Percentiles rank a stretch among this genome's conserved stretches.
These are phyloP conservation scores for Chloromyia formosa DNA, from an alignment of 2,888 invertebrate species.

Conservation along the genomic window DNA sequence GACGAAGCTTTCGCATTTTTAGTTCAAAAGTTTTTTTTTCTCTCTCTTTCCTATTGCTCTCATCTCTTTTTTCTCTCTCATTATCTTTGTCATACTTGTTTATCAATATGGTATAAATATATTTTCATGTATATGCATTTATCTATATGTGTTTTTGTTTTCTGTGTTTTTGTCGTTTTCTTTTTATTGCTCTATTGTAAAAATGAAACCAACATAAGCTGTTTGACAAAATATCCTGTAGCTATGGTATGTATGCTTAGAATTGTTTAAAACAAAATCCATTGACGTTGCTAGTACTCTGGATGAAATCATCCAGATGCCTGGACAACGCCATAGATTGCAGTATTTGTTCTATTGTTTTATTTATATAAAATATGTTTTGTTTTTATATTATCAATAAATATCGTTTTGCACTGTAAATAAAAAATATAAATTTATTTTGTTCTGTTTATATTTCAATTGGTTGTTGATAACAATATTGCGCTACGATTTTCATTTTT, in stretches of 20 bases:
- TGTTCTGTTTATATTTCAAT: constrained; percentile 25
- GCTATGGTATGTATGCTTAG: constrained; percentile 12
- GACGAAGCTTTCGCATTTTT: neutral
- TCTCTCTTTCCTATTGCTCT: neutral
- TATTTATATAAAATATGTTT: constrained; percentile 39
- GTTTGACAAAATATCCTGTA: constrained; percentile 42
- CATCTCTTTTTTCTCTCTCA: neutral
- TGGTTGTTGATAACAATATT: constrained; percentile 41
- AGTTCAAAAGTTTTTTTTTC: constrained; percentile 29
- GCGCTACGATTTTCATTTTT: constrained; percentile 41
- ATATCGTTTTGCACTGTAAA: constrained; percentile 47
- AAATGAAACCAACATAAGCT: constrained; percentile 49
- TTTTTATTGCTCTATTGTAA: constrained; percentile 23
- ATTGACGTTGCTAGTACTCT: neutral
- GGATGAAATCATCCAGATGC: neutral
- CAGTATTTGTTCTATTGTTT: constrained; percentile 32
- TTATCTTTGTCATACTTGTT: neutral
- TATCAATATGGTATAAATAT: constrained; percentile 19
- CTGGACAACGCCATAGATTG: constrained; percentile 9
- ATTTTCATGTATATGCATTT: constrained; percentile 21
- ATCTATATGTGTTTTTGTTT: constrained; percentile 3
- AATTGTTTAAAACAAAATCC: constrained; percentile 31
- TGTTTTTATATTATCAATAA: constrained; percentile 3
- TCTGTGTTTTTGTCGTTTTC: constrained; percentile 8
- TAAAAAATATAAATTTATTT: constrained; percentile 46